Base-by-base conservation (phyloP, 92 coral and sea anemone species). In the Nematostella vectensis region DNA sequence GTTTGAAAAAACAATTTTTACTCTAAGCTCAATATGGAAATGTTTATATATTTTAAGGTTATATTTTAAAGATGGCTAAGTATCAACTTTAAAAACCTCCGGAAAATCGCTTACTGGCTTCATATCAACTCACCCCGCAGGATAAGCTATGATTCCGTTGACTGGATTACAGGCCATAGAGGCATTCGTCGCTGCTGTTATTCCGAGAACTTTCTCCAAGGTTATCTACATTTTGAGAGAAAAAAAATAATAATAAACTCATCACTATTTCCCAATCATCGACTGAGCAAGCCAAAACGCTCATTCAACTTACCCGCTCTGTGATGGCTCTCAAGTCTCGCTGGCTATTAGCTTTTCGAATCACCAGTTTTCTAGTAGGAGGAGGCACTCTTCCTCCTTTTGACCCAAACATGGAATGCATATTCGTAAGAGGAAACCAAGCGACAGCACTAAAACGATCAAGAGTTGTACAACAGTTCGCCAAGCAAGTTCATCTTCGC, bases 91-190 rank as follows among this genome's bases (percentile, higher is more conserved):
- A n/a, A n/a, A n/a, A n/a, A n/a, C n/a, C n/a, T n/a, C n/a, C n/a
- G n/a, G n/a, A n/a, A n/a, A n/a, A n/a, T n/a, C n/a, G n/a, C n/a
- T n/a, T n/a, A n/a, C n/a, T n/a, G n/a, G n/a, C n/a, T n/a, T n/a
- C n/a, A n/a, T n/a, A n/a, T n/a, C n/a, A n/a, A 50, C 96, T 76
- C 74, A 93, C 99, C 99, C 99, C 12, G 99, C 99, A 11, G 99
- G 89, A 44, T 78, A 93, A 0, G 99, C 99, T 18, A 87, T 62
- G 19, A 87, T 47, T 23, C 99, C 99, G 29, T 61, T 69, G 44
- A 67, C 73, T 0, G 99, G 94, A 38, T 82, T 80, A 43, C 99
- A 93, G 0, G 99, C 85, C 16, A 93, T 59, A 18, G 83, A 82
- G 0, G 96, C 83, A 58, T 78, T 93, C 54, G 84, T 77, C 19